Evolutionary conservation across 2,113 vertebrate species (phyloP), one percentile per base, ranked within the genome.

Genomic region (Romanogobio albipinnatus): DNA sequence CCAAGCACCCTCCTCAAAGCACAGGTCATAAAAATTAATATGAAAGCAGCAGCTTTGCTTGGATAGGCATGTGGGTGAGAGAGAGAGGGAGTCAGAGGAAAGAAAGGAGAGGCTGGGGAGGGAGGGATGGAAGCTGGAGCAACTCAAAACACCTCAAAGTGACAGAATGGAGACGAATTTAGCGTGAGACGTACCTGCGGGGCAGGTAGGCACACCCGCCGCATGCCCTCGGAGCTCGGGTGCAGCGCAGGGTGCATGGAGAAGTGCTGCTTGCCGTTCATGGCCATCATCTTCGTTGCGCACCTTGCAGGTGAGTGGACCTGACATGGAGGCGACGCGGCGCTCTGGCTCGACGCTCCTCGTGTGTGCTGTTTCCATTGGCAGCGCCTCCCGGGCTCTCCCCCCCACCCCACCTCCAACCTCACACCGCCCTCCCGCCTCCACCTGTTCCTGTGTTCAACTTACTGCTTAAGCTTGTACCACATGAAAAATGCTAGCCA

Each of bases 1-100:
- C 95, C 95, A 91, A 95, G 95, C 93, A 94, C 92, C 92, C 95
- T 95, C 96, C 96, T 96, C 96, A 94, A 95, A 96, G 96, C 96
- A 91, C 96, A 94, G 95, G 95, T 97, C 97, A 98, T 98, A 97
- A 98, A 99, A 97, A 99, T 98, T 98, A 94, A 98, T 97, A 96
- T 94, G 94, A 93, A 96, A 95, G 96, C 94, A 90, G 93, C 92
- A 92, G 94, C 93, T 94, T 93, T 91, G 95, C 94, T 94, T 93
- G 93, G 95, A 95, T 93, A 96, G 94, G 95, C 92, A 94, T 95
- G 95, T 91, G 96, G 94, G 94, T 93, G 93, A 92, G 93, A 93
- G 84, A 61, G 83, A 53, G 68, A 68, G 47, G 84, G 86, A 84
- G 76, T 64, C 90, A 85, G 89, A 87, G 89, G 87, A 89, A 58